Percentiles rank a stretch among this genome's conserved stretches.
Conservation (phyloP, 1,140 invertebrate species). For the Panagrolaimus sp. region DNA sequence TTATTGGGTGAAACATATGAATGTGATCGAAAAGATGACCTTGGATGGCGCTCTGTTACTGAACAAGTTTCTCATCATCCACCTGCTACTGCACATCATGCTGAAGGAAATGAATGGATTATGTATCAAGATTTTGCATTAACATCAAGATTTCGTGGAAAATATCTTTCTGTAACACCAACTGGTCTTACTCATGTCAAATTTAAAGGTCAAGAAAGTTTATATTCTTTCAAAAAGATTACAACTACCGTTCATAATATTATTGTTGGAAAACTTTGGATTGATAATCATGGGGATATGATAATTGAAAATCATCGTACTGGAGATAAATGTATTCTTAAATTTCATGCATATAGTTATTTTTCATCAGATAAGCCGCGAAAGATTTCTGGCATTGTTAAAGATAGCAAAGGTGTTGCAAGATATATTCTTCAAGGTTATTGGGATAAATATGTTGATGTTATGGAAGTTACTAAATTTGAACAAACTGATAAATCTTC, state of each 20-base stretch:
- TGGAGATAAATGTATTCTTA: slow-evolving; percentile 86
- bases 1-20: slow-evolving; percentile 87
- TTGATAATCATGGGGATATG: slow-evolving; percentile 97
- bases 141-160: slow-evolving; percentile 24
- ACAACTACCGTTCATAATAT: slow-evolving; percentile 75
- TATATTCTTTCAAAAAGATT: too few relatives aligned
- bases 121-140: slow-evolving; percentile 71
- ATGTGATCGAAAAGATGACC: slow-evolving; percentile 85
- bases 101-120: slow-evolving; percentile 76
- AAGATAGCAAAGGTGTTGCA: slow-evolving; percentile 67
- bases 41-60: slow-evolving; percentile 83
- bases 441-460: slow-evolving; percentile 58
- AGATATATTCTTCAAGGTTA: slow-evolving; percentile 64
- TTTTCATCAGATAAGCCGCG: slow-evolving; percentile 77
- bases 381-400: slow-evolving; percentile 61
- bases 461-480: too few relatives aligned
- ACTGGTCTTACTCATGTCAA: slow-evolving; percentile 73
- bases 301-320: slow-evolving; percentile 75
- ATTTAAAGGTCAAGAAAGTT: too few relatives aligned
- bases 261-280: slow-evolving; percentile 95
- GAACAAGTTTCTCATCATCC: slow-evolving; percentile 94
- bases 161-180: slow-evolving; percentile 69
- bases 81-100: slow-evolving; percentile 84
- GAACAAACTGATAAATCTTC: too few relatives aligned
- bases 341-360: slow-evolving; percentile 92